Base-by-base conservation (phyloP, 2,888 invertebrate genomes). In the Athalia cordata region DNA sequence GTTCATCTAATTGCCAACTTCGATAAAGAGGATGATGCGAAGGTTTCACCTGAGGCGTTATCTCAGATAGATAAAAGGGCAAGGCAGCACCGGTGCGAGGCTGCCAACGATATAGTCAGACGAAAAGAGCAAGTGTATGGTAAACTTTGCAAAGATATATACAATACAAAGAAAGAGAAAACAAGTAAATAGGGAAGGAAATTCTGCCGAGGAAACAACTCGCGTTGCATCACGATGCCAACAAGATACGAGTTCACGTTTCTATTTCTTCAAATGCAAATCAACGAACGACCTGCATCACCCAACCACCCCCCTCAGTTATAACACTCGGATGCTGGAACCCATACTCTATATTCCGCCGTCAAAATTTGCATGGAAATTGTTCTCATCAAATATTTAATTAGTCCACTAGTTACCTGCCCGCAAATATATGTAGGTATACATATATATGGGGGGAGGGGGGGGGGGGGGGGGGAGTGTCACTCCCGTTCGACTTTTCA, bases 1-100 rank as follows among this genome's bases (percentile, higher is more conserved):
- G 61, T 64, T 15, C 62, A 78, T 78, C 78, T 78, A 78, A 78
- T 78, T 78, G 74, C 65, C 62, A 64, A 74, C 74, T 78, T 78
- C 78, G 78, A 78, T 78, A 74, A 78, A 72, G 61, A 70, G 67
- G 77, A 13, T 66, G 77, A 77, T 68, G 77, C 61, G 49, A 43
- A 65, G 9, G 77, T 67, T 75, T 75, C 75, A 75, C 62, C 75
- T 62, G 75, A 43, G 52, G 75, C 75, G 75, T 75, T 75, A 75
- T 75, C 75, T 64, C n/a, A 0, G 8, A 13, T 1, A 45, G 72
- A 72, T 72, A 72, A 72, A 72, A 72, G 72, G 59, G 72, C 72
- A 72, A 57, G 72, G 72, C 47, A 45, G 45, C 13, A 59, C 13
- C 59, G 72, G 29, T 68, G 55, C 29, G 68, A 29, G 0, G 29